Evolutionary conservation across 1,140 invertebrate genomes (phyloP).

Genomic region (Cryptotermes secundus): DNA sequence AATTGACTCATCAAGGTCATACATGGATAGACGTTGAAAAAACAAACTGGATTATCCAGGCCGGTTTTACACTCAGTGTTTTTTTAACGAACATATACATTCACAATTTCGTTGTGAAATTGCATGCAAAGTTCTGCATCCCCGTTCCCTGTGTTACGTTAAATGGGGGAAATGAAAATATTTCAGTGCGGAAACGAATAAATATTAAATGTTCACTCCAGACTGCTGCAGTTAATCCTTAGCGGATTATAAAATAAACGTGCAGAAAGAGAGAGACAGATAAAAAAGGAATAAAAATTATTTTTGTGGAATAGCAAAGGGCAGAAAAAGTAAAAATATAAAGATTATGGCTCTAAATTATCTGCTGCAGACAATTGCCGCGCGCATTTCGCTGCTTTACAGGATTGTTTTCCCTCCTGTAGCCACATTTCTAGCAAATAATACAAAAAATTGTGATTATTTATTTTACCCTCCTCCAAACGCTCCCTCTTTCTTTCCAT

Average conservation of each 20-base stretch:
- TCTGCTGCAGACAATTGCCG: constrained; percentile 2
- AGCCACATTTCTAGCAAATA: background rate
- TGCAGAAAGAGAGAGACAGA: background rate
- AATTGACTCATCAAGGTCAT: no score
- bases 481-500: background rate
- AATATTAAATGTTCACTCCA: background rate
- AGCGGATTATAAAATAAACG: background rate
- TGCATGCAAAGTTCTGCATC: background rate
- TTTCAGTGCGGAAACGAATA: background rate
- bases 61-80: background rate
- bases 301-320: background rate
- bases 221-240: background rate
- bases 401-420: constrained; percentile 5
- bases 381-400: background rate
- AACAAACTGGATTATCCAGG: no score
- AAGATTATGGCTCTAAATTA: constrained; percentile 15
- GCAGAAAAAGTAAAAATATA: background rate
- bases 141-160: background rate
- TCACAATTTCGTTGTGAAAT: background rate
- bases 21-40: no score
- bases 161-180: constrained; percentile 4
- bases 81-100: background rate
- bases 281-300: background rate
- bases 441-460: constrained; percentile 13
- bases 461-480: background rate